Evolutionary conservation across 2,888 invertebrate genomes (phyloP).

Genomic region (Chrysolina americana): DNA sequence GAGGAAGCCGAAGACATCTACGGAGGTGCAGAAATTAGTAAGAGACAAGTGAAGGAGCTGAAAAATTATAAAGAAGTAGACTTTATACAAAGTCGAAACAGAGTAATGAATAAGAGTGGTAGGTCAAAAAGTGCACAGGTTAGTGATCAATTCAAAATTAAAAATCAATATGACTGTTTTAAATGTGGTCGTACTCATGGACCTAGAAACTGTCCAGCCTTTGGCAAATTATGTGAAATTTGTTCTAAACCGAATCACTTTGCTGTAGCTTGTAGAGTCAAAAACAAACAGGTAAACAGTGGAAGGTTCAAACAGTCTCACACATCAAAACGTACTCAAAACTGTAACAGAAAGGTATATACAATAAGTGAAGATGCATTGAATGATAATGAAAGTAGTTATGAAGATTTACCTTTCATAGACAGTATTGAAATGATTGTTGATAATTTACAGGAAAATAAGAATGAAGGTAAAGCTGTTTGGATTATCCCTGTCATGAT

Average conservation of each 20-base stretch:
- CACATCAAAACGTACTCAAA: not conserved
- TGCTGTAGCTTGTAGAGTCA: constrained; percentile 13
- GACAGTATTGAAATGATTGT: constrained; percentile 4
- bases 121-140: not conserved
- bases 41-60: constrained; percentile 1
- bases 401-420: constrained; percentile 12
- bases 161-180: constrained; percentile 9
- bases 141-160: not conserved
- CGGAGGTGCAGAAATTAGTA: constrained; percentile 17
- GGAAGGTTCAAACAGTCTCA: not conserved
- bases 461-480: not conserved
- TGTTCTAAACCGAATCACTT: constrained; percentile 17
- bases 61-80: constrained; percentile 18
- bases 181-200: constrained; percentile 17
- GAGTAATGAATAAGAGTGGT: not conserved
- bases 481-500: constrained; percentile 1
- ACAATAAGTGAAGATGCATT: not conserved
- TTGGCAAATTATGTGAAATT: not conserved
- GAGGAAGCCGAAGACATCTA: constrained; percentile 12
- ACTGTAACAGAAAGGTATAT: not conserved
- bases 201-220: constrained; percentile 14
- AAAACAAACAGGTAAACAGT: not conserved
- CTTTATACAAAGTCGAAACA: not conserved
- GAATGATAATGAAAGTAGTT: not conserved
- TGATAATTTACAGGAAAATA: constrained; percentile 3